These are phyloP conservation scores for Hippocampus mohnikei DNA, from an alignment of 2,113 vertebrate species.

Conservation along the genomic window DNA sequence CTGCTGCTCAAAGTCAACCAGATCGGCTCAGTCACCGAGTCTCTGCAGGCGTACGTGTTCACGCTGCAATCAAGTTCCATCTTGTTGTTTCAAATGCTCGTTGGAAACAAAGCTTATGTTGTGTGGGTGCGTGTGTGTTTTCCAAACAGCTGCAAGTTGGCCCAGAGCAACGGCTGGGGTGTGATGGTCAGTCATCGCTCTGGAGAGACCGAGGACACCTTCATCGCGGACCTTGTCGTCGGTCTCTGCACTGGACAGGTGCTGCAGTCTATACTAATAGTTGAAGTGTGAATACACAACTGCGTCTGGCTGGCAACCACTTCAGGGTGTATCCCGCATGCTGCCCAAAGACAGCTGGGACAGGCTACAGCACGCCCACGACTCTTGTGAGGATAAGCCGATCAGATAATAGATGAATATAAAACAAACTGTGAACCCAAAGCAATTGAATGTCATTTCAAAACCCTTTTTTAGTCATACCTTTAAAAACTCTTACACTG, in stretches of 20 bases:
- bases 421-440: too few relatives aligned
- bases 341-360: too few relatives aligned
- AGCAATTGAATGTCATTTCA: too few relatives aligned
- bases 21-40: constrained; percentile 95
- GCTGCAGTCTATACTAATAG: constrained; percentile 3
- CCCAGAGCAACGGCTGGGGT: constrained; percentile 87
- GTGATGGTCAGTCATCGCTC: constrained; percentile 95
- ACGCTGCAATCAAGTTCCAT: background rate
- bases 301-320: too few relatives aligned
- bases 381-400: too few relatives aligned
- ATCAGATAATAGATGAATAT: too few relatives aligned
- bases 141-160: constrained; percentile 81
- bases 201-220: constrained; percentile 89
- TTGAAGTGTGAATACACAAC: background rate
- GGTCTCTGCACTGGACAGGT: constrained; percentile 94
- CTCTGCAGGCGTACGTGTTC: constrained; percentile 83
- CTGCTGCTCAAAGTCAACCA: constrained; percentile 98
- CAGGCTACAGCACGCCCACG: too few relatives aligned
- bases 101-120: background rate
- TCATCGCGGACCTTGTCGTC: constrained; percentile 91
- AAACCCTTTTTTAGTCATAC: too few relatives aligned
- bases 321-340: too few relatives aligned
- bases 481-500: too few relatives aligned
- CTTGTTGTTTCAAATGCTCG: background rate
- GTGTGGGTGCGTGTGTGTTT: background rate